phyloP scores from a whole-genome alignment of 1,140 invertebrate species.

The Magallana angulata region DNA sequence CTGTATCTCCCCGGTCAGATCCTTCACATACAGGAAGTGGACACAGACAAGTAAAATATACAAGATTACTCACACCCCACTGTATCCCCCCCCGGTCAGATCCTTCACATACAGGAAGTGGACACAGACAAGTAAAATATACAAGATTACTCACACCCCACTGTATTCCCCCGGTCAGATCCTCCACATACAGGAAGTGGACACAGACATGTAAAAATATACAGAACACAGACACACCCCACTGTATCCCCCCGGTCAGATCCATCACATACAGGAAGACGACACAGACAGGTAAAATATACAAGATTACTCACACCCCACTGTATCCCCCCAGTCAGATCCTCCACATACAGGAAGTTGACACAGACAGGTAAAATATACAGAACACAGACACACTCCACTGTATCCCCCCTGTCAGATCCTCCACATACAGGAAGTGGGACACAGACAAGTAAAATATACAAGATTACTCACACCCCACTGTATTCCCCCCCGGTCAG shows the following conservation, averaged over 20 bases:
- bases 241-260: constrained; percentile 67
- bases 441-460: constrained; percentile 60
- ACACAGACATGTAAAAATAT: constrained; percentile 58
- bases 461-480: constrained; percentile 35
- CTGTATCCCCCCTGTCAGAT: constrained; percentile 69
- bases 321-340: constrained; percentile 69
- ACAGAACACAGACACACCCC: constrained; percentile 29
- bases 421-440: constrained; percentile 67
- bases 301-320: constrained; percentile 43
- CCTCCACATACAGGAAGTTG: constrained; percentile 67
- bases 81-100: constrained; percentile 69
- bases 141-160: constrained; percentile 40
- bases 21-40: constrained; percentile 67
- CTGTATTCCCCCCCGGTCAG: constrained; percentile 68
- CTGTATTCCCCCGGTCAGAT: constrained; percentile 69
- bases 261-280: constrained; percentile 68
- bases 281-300: constrained; percentile 60
- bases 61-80: constrained; percentile 45
- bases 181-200: constrained; percentile 67
- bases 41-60: constrained; percentile 58
- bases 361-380: constrained; percentile 58
- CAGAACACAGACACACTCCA: background rate
- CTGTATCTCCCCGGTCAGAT: constrained; percentile 69
- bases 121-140: constrained; percentile 60
- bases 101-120: constrained; percentile 68